Base-by-base conservation (phyloP, 2,888 invertebrate species). In the Diadromus collaris region DNA sequence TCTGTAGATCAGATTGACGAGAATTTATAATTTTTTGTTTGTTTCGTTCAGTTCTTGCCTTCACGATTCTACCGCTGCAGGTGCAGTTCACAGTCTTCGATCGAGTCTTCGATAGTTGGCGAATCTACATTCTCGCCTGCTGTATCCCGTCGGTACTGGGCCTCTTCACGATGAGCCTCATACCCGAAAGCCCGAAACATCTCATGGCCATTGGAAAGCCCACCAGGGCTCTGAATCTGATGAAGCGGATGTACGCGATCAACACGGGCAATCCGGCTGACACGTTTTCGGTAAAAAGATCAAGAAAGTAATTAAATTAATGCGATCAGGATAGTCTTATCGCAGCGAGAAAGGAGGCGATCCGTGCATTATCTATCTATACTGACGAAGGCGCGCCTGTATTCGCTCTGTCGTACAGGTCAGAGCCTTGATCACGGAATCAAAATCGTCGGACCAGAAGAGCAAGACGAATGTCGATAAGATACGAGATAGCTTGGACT, bases 131-230 rank as follows among this genome's bases (percentile, higher is more conserved):
- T 67, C 74, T 90, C 80, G 82, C 87, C 27, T 90, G 92, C 82
- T 90, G 92, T 41, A 85, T 96, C 78, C 95, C 96, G 19, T 94
- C 95, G 34, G 88, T 97, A 0, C 83, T 95, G 0, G 94, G 95
- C 9, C 94, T 95, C 0, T 79, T 95, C 29, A 92, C 93, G 0
- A 92, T 94, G 80, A 90, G 94, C 82, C 92, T 93, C 79, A 89
- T 95, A 76, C 96, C 96, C 0, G 96, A 96, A 88, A 96, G 95
- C 86, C 96, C 96, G 6, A 96, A 96, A 90, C 95, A 94, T 89
- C 92, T 96, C 10, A 93, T 96, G 92, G 93, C 94, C 3, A 92
- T 93, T 46, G 95, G 95, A 1, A 91, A 93, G 79, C 93, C 93
- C 70, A 92, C 93, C 10, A 93, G 95, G 85, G 96, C 96, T 0